Evolutionary conservation across 92 coral and sea anemone species (phyloP), one percentile per base, ranked within the genome.

Genomic region (Porites evermanni): DNA sequence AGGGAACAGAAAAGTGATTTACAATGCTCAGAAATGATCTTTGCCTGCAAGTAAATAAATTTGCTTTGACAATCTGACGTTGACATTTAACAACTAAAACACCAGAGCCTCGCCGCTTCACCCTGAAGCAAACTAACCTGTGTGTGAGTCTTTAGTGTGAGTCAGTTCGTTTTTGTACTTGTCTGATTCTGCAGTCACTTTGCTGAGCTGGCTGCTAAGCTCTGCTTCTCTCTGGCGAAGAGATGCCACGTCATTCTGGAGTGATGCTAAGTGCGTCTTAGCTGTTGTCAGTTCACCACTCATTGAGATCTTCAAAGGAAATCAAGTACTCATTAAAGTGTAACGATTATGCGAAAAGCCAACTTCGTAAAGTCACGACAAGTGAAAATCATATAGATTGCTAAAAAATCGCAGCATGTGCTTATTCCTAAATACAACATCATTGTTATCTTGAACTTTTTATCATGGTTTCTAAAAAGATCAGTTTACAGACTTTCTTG

Each of bases 191-290:
- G 95, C 79, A 44, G 89, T 60, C 16, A 92, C 95, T 81, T 88
- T 97, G 44, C 92, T 91, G 18, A 90, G 80, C 68, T 92, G 92
- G 44, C 86, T 86, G 81, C 94, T 89, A 65, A 91, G 86, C 50
- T 95, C 99, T 8, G 92, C 93, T 59, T 95, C 99, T 87, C 91
- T 98, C 77, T 97, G 95, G 80, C 98, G 89, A 58, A 95, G 88
- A 11, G 86, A 67, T 13, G 96, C 68, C 50, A 97, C 89, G 52
- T 95, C 97, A 32, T 91, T 92, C 72, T 95, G 94, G 13, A 92
- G 74, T 4, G 96, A 83, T 20, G 95, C 91, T 76, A 91, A 60
- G 38, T 92, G 95, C 18, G 98, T 95, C 90, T 97, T 97, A 65
- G 91, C 88, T 66, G 93, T 86, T 0, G 95, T 95, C 78, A 95